These are phyloP conservation scores for Torymus auratus DNA, from an alignment of 2,888 invertebrate species.

Conservation along the genomic window DNA sequence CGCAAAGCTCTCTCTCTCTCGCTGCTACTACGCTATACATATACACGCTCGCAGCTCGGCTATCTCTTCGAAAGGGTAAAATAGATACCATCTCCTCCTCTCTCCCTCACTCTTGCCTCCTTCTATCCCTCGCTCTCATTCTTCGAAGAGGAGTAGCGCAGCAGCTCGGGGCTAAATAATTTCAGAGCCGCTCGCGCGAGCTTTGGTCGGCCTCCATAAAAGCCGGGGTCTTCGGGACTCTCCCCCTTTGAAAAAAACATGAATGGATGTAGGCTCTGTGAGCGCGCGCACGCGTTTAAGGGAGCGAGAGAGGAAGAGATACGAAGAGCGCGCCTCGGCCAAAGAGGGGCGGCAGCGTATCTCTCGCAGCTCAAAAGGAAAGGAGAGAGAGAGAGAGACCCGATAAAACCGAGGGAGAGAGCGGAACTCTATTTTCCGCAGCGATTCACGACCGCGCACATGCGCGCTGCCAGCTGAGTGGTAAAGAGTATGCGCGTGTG, in stretches of 20 bases:
- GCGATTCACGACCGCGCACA: conserved; percentile 6
- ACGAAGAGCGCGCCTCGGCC: background rate
- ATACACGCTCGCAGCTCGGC: too few species aligned
- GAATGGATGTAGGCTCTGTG: conserved; percentile 42
- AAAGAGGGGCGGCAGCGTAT: background rate
- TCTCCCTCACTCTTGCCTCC: background rate
- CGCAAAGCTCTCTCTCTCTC: too few species aligned
- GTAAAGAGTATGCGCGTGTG: background rate
- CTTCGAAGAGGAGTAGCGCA: conserved; percentile 23
- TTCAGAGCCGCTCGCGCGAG: conserved; percentile 41
- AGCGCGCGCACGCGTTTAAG: conserved; percentile 13
- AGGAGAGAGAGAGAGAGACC: background rate
- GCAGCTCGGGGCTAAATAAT: conserved; percentile 52
- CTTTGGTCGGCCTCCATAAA: conserved; percentile 49
- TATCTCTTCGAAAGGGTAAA: conserved; percentile 41
- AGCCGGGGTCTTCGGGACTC: conserved; percentile 31
- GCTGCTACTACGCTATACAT: too few species aligned
- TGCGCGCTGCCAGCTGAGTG: too few species aligned
- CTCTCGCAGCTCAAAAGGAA: conserved; percentile 34
- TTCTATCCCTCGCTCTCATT: conserved; percentile 39
- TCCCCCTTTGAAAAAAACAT: conserved; percentile 46
- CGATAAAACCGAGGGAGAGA: conserved; percentile 12
- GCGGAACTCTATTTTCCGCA: conserved; percentile 6
- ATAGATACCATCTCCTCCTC: conserved; percentile 16
- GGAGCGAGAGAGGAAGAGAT: conserved; percentile 5